These are phyloP conservation scores for Drosophila nr. perissopoda DNA, from an alignment of 2,888 invertebrate genomes.

Conservation along the genomic window DNA sequence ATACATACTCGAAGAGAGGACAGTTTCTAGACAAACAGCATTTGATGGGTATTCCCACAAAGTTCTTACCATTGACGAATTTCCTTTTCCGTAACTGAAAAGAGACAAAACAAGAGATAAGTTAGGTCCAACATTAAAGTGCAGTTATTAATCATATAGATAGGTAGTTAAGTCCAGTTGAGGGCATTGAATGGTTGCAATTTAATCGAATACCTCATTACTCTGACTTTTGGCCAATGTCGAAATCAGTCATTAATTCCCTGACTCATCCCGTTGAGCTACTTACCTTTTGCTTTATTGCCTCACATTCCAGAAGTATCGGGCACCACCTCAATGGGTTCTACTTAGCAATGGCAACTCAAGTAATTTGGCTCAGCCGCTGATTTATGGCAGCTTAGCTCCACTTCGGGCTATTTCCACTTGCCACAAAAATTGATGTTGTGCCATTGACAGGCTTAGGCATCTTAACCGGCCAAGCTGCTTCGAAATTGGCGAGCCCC, in stretches of 20 bases:
- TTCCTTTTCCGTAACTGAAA: conserved; percentile 94
- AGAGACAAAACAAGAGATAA: conserved; percentile 84
- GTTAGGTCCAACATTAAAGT: not conserved
- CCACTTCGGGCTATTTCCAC: conserved; percentile 27
- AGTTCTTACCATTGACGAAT: conserved; percentile 92
- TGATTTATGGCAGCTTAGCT: conserved; percentile 68
- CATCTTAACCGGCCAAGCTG: conserved; percentile 5
- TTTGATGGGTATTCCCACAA: not conserved
- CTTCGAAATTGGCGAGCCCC: conserved; percentile 4
- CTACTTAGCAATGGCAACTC: conserved; percentile 15
- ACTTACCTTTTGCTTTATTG: conserved; percentile 28
- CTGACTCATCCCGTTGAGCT: conserved; percentile 5
- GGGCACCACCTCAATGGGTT: conserved; percentile 6
- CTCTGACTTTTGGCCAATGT: not conserved
- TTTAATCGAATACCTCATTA: conserved; percentile 10
- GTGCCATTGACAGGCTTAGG: conserved; percentile 57
- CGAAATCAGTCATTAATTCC: not conserved
- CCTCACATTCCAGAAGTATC: not conserved
- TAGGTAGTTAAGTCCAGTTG: not conserved
- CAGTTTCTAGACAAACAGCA: not conserved
- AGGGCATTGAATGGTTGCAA: not conserved
- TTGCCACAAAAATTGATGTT: conserved; percentile 61
- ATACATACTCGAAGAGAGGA: conserved; percentile 18
- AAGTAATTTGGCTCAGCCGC: conserved; percentile 54
- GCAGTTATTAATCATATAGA: not conserved